Evolutionary conservation across 2,797 vertebrate genomes (phyloP).

Genomic region (Sternarchorhynchus goeldii): DNA sequence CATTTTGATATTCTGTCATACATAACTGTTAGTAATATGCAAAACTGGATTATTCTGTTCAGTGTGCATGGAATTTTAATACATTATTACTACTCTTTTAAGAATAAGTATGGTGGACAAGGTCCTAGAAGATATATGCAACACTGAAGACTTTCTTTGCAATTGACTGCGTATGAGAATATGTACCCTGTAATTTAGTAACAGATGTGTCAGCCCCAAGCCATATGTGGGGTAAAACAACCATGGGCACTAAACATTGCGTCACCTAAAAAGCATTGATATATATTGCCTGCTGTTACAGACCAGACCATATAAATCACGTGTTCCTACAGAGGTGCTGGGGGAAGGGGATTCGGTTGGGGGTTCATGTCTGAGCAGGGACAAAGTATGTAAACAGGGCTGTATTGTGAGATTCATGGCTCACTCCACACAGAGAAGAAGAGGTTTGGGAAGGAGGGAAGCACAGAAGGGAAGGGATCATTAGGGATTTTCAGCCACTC

Average conservation of each 20-base stretch:
- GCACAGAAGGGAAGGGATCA: background rate
- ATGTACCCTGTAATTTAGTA: conserved; percentile 5
- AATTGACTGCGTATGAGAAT: background rate
- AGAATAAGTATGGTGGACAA: background rate
- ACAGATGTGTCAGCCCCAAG: conserved; percentile 14
- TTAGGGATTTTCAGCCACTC: background rate
- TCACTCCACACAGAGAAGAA: background rate
- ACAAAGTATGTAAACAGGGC: conserved; percentile 72
- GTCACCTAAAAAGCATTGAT: background rate
- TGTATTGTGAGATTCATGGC: conserved; percentile 44
- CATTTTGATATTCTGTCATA: background rate
- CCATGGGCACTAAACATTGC: background rate
- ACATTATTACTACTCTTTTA: background rate
- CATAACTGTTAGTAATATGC: background rate
- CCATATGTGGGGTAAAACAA: conserved; percentile 10
- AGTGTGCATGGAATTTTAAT: background rate
- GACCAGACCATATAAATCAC: too few species aligned
- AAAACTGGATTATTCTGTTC: background rate
- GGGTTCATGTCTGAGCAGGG: conserved; percentile 72
- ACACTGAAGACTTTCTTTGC: background rate
- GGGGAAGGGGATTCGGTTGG: conserved; percentile 22
- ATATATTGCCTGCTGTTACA: background rate
- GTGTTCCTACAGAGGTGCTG: background rate
- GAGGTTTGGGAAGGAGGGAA: background rate
- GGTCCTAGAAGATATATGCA: background rate